phyloP scores from a whole-genome alignment of 2,113 vertebrate species.

The Limanda limanda region DNA sequence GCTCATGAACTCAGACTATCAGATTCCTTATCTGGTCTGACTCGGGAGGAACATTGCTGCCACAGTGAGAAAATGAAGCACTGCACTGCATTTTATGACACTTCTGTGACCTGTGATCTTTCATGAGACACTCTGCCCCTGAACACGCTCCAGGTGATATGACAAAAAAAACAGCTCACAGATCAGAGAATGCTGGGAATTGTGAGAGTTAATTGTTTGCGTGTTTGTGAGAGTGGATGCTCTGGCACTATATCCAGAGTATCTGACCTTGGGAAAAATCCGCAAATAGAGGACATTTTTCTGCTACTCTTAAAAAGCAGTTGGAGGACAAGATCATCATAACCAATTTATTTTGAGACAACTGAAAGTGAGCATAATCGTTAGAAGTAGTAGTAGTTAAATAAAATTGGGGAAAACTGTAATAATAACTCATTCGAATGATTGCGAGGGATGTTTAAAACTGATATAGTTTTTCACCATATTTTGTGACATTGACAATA shows the following conservation, averaged over 20 bases:
- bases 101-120: too few relatives aligned
- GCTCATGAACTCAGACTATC: conserved; percentile 14
- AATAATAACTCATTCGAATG: too few relatives aligned
- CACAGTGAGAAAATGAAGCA: conserved; percentile 19
- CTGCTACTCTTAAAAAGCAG: not conserved
- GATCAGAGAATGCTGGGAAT: conserved; percentile 57
- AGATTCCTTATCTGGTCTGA: conserved; percentile 25
- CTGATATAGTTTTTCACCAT: too few relatives aligned
- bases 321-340: not conserved
- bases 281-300: conserved; percentile 13
- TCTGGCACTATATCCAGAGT: conserved; percentile 6
- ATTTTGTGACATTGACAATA: too few relatives aligned
- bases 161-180: conserved; percentile 57
- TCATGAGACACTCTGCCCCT: too few relatives aligned
- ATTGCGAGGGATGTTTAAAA: too few relatives aligned
- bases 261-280: conserved; percentile 38
- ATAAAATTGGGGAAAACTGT: too few relatives aligned
- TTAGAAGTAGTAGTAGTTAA: too few relatives aligned
- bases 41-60: conserved; percentile 21
- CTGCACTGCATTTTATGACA: conserved; percentile 19
- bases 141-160: conserved; percentile 47
- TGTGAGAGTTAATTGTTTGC: not conserved
- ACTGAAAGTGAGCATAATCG: too few relatives aligned
- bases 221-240: conserved; percentile 1
- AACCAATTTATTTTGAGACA: too few relatives aligned